These are phyloP conservation scores for Mycetomoellerius zeteki DNA, from an alignment of 1,140 invertebrate genomes.

Conservation along the genomic window DNA sequence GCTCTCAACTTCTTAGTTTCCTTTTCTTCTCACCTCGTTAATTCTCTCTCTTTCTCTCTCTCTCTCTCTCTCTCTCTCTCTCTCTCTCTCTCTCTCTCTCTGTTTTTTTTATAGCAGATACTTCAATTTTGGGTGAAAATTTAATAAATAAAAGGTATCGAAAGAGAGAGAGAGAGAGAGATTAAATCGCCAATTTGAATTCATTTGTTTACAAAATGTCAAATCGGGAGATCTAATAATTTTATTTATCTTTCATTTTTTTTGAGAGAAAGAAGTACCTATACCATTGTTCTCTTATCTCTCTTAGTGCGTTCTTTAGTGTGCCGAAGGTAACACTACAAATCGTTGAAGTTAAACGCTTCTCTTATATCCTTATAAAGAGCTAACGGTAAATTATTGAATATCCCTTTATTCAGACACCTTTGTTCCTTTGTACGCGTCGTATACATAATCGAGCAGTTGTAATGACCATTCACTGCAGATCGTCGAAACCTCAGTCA, in stretches of 20 bases:
- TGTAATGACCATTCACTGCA: conserved; percentile 20
- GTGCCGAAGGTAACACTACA: not conserved
- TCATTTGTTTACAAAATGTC: not conserved
- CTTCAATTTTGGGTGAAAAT: no score
- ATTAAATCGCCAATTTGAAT: no score
- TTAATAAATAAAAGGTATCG: not conserved
- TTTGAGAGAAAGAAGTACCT: not conserved
- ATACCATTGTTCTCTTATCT: not conserved
- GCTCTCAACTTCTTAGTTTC: conserved; percentile 69
- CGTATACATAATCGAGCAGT: conserved; percentile 47
- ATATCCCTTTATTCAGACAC: conserved; percentile 44
- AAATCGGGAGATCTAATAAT: not conserved
- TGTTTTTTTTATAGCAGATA: no score
- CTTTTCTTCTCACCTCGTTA: conserved; percentile 31
- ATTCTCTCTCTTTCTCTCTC: not conserved
- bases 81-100: no score
- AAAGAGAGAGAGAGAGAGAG: not conserved
- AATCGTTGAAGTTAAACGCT: conserved; percentile 23
- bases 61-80: not conserved
- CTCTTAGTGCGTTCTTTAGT: not conserved
- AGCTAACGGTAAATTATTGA: conserved; percentile 52
- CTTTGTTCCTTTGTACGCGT: conserved; percentile 33
- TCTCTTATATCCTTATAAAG: conserved; percentile 19
- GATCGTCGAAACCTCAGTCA: conserved; percentile 25
- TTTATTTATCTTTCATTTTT: not conserved